A percentile compares a stretch with the other conserved stretches of the same genome.
These are phyloP conservation scores for Pedetes capensis DNA, from an alignment of 2,113 vertebrate species.

Conservation along the genomic window DNA sequence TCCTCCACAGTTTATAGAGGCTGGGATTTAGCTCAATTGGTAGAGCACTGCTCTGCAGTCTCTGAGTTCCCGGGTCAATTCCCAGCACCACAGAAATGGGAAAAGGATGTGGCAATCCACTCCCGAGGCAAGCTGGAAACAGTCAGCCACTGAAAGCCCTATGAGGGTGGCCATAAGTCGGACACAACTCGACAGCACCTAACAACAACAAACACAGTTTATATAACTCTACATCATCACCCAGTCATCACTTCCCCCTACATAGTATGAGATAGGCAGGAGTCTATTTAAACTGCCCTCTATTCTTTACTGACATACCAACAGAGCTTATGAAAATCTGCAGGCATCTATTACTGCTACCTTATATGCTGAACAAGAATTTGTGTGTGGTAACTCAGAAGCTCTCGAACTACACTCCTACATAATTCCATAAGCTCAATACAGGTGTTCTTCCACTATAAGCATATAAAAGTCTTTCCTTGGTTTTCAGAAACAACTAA, in stretches of 20 bases:
- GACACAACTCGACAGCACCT: no score
- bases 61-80: no score
- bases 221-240: not conserved
- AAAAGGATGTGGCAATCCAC: no score
- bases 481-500: slow-evolving; percentile 40
- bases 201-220: no score
- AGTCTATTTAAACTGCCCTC: not conserved
- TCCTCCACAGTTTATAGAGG: not conserved
- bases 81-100: no score
- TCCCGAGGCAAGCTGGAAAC: no score
- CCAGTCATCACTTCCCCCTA: not conserved
- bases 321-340: not conserved
- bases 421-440: not conserved
- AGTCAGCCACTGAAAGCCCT: no score
- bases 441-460: not conserved
- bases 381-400: slow-evolving; percentile 32
- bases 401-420: slow-evolving; percentile 15
- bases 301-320: not conserved
- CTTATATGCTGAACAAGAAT: not conserved
- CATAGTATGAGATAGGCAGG: not conserved
- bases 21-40: no score
- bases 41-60: no score
- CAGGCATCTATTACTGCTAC: not conserved
- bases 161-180: no score
- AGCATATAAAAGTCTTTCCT: slow-evolving; percentile 20